Conservation (phyloP, 2,113 vertebrate species). For the Theristicus caerulescens region DNA sequence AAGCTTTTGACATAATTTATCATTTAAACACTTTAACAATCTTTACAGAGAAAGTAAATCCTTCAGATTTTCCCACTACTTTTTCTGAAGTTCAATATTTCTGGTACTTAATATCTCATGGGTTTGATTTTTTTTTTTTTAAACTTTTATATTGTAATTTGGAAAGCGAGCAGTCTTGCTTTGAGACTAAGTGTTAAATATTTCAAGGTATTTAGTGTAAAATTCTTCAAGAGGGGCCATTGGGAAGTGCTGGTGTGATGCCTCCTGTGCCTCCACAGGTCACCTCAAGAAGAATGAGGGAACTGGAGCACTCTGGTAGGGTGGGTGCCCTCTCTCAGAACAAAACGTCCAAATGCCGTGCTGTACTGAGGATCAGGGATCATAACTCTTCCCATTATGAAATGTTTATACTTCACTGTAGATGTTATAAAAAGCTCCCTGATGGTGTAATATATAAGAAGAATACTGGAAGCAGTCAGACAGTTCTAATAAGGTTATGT, state of each 20-base stretch:
- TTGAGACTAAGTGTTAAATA: neutral
- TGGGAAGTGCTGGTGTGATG: neutral
- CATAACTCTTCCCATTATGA: slow-evolving; percentile 52
- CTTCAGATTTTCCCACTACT: neutral
- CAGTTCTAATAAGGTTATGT: slow-evolving; percentile 64
- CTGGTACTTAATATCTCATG: neutral
- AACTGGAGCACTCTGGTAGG: neutral
- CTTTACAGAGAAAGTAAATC: neutral
- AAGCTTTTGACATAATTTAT: neutral
- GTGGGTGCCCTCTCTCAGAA: neutral
- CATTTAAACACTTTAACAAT: neutral
- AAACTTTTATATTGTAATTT: neutral
- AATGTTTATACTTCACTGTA: slow-evolving; percentile 53
- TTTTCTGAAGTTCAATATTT: neutral
- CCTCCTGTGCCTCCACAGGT: neutral
- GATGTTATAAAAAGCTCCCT: slow-evolving; percentile 60
- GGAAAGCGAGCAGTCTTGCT: neutral
- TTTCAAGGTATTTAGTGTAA: neutral
- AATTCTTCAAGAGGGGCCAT: neutral
- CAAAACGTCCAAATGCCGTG: neutral
- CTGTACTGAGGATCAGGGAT: neutral
- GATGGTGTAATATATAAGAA: slow-evolving; percentile 60
- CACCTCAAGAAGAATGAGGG: neutral
- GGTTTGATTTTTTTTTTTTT: neutral
- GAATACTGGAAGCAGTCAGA: slow-evolving; percentile 52